These are phyloP conservation scores for Oncorhynchus nerka DNA, from an alignment of 2,113 vertebrate species.

Conservation along the genomic window DNA sequence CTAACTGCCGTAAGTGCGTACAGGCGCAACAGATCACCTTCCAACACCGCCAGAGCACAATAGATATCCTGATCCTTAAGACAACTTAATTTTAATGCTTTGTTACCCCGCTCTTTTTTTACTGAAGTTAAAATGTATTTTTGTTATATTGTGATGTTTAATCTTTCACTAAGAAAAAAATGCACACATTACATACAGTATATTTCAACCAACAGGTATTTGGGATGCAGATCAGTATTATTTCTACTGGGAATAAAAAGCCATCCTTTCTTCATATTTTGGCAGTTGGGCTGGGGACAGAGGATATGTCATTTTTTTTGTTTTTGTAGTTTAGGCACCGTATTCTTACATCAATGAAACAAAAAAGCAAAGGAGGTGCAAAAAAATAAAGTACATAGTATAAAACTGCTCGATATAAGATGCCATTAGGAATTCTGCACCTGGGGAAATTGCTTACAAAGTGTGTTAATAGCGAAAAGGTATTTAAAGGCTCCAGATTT, in stretches of 20 bases:
- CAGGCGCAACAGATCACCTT: slow-evolving; percentile 63
- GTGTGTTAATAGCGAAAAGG: slow-evolving; percentile 64
- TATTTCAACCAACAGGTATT: slow-evolving; percentile 72
- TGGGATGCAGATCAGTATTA: slow-evolving; percentile 76
- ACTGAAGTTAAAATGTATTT: slow-evolving; percentile 62
- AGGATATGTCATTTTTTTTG: slow-evolving; percentile 59
- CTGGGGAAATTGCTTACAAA: slow-evolving; percentile 60
- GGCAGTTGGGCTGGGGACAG: slow-evolving; percentile 64
- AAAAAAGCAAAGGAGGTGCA: slow-evolving; percentile 52
- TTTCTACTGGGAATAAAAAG: slow-evolving; percentile 65
- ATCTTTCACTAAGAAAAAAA: slow-evolving; percentile 68
- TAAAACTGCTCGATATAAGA: slow-evolving; percentile 70
- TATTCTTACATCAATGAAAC: slow-evolving; percentile 67
- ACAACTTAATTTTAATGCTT: slow-evolving; percentile 41
- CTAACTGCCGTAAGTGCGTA: slow-evolving; percentile 59
- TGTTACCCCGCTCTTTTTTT: slow-evolving; percentile 32
- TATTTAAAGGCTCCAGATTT: slow-evolving; percentile 60
- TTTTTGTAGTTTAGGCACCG: slow-evolving; percentile 74
- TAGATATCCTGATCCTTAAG: slow-evolving; percentile 50
- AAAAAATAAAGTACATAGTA: slow-evolving; percentile 44
- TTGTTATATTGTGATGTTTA: slow-evolving; percentile 63
- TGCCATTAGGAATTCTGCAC: slow-evolving; percentile 77
- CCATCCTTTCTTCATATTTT: slow-evolving; percentile 70
- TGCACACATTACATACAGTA: slow-evolving; percentile 76
- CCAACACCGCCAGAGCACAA: slow-evolving; percentile 53